phyloP scores from a whole-genome alignment of 2,113 vertebrate genomes.

The human (Homo sapiens) region DNA sequence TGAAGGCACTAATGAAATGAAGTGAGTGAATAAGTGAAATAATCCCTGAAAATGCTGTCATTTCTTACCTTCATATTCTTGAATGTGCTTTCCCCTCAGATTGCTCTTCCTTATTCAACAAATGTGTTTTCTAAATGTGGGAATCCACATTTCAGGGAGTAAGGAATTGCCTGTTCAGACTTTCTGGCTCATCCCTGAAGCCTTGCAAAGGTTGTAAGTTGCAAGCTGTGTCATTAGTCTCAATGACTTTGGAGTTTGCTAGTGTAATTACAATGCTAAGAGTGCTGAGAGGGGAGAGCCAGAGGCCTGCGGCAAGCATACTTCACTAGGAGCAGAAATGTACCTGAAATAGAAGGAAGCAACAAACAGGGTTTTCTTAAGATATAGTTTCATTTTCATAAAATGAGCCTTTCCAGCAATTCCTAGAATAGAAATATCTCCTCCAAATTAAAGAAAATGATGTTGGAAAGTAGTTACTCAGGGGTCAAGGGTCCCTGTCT shows the following conservation, averaged over 20 bases:
- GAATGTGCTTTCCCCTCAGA: background rate
- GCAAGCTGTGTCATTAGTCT: background rate
- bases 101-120: background rate
- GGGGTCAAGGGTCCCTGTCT: slow-evolving; percentile 50
- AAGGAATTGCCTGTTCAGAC: background rate
- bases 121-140: background rate
- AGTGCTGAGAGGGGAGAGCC: background rate
- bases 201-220: background rate
- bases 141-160: background rate
- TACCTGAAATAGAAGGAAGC: background rate
- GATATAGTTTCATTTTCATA: background rate
- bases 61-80: background rate
- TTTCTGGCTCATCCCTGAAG: background rate
- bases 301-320: too few species aligned
- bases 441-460: slow-evolving; percentile 48
- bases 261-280: background rate
- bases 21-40: background rate
- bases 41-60: background rate
- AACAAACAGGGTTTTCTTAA: background rate
- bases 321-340: background rate
- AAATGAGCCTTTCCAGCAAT: background rate
- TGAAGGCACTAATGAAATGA: background rate
- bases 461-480: slow-evolving; percentile 61
- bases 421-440: background rate
- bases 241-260: background rate